Evolutionary conservation across 2,888 invertebrate species (phyloP), one percentile per base, ranked within the genome.

Genomic region (Timema podura): DNA sequence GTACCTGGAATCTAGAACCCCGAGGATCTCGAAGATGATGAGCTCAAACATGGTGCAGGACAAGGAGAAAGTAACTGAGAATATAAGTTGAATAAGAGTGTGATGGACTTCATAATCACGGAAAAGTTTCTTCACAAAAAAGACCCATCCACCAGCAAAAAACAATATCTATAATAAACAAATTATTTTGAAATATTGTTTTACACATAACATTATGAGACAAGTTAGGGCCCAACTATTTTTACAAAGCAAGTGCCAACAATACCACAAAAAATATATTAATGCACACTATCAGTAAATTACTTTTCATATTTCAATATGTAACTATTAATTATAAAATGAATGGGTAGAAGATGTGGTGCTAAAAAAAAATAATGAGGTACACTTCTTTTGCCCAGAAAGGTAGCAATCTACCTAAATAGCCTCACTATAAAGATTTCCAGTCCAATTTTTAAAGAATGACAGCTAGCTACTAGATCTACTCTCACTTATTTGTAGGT

Each of bases 41-140:
- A 99, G 84, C 81, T 99, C 98, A 82, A 99, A 99, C 96, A 99
- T 96, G 3, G 97, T 96, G 79, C 98, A 96, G 45, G 98, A 98
- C 15, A 99, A 84, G 0, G 98, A 92, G 80, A 99, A 95, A 49
- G 97, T 99, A 46, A 92, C 87, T 0, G 98, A 97, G 81, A 99
- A 99, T 79, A 98, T 94, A 6, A 98, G 84, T 81, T 98, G 95
- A 2, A 99, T 97, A 71, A 95, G 85, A 72, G 92, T 88, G 80
- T 98, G 96, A 77, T 96, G 94, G 6, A 98, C 95, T 84, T 99
- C 98, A 84, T 99, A 99, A 80, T 99, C 96, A 75, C 93, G 89
- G 80, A 98, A 99, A 64, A 99, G 85, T 81, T 96, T 93, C 81
- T 96, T 98, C 77, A 98, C 93, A 80, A 99, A 99, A 83, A 99